Base-by-base conservation (phyloP, 2,113 vertebrate species). In the Mola mola region DNA sequence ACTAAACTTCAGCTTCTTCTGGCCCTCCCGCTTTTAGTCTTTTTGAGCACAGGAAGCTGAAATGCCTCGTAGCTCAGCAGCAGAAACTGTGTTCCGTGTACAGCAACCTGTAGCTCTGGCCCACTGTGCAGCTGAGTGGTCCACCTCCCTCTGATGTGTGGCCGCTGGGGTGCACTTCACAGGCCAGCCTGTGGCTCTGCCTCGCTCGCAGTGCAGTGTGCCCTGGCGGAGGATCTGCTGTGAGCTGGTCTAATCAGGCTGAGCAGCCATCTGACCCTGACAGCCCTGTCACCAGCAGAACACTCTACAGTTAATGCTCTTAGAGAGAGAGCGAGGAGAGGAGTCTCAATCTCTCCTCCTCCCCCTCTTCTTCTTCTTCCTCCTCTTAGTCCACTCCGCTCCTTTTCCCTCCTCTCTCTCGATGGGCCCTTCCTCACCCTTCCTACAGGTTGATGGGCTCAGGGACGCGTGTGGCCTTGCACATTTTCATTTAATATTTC, bases 171-270 rank as follows among this genome's bases (percentile, higher is more conserved):
- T 11, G 40, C 26, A 3, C 49, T 34, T 69, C 28, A 22, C 34
- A 48, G 42, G 36, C 43, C 57, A 26, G 58, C 20, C 33, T 3
- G 40, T 31, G 3, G 72, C 74, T 75, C 36, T 69, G 11, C 56
- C 69, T 74, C 36, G 51, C 59, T 53, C 12, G 73, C 55, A 38
- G 65, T 41, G 69, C 72, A 71, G 74, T 46, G 58, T 65, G 55
- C 63, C 34, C 47, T 42, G 59, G 69, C 71, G 37, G 71, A 79
- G 75, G 80, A 86, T 88, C 85, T 85, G 74, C 86, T 70, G 79
- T 85, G 88, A 90, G 86, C 88, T 83, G 83, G 73, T 87, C 83
- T 88, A 88, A 90, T 88, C 86, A 87, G 88, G 88, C 86, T 87
- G 83, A 87, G 82, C 80, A 71, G 80, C 83, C 85, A 87, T 82